Evolutionary conservation across 1,140 invertebrate genomes (phyloP).

Genomic region (Calosoma granatense): DNA sequence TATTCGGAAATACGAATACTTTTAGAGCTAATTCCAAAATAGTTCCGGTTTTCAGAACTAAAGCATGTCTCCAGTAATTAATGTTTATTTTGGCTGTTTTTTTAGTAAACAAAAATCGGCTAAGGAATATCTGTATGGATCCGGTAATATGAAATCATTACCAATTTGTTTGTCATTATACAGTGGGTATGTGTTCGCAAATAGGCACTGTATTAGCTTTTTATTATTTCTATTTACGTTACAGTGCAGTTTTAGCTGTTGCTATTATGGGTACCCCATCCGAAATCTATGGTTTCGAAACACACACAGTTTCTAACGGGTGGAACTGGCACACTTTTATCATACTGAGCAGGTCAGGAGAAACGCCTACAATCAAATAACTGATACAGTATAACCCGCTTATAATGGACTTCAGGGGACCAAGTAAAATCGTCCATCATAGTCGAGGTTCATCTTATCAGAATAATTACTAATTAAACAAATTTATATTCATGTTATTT

Average conservation of each 20-base stretch:
- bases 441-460: no score
- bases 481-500: no score
- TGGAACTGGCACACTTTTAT: background rate
- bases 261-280: background rate
- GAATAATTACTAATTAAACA: no score
- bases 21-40: no score
- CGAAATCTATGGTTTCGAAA: background rate
- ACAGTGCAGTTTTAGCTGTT: background rate
- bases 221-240: no score
- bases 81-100: constrained; percentile 68
- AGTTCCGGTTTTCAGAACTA: no score
- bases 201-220: no score
- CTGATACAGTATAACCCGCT: no score
- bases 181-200: background rate
- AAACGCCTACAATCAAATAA: background rate
- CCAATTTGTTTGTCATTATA: constrained; percentile 41
- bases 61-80: constrained; percentile 54
- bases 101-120: constrained; percentile 59
- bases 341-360: background rate
- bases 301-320: background rate
- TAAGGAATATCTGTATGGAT: constrained; percentile 67
- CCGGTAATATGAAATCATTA: constrained; percentile 63
- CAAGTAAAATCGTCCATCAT: no score
- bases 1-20: no score
- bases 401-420: no score